Percentiles rank a stretch among this genome's conserved stretches.
Conservation (phyloP, 2,113 vertebrate species). For the Candoia aspera region DNA sequence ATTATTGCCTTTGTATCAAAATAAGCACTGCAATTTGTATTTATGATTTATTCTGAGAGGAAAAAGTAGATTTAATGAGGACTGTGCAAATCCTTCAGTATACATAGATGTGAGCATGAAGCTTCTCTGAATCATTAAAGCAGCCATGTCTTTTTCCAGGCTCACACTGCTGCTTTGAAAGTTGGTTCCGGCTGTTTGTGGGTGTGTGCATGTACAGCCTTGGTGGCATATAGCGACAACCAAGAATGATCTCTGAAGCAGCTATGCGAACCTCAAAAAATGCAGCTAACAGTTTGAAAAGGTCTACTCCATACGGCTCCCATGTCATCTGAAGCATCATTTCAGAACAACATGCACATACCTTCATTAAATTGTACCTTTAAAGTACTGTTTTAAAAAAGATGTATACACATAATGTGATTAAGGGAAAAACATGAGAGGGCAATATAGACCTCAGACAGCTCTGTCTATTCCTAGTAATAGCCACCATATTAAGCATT, state of each 20-base stretch:
- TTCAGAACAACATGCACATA: not conserved
- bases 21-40: not conserved
- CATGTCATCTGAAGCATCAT: not conserved
- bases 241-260: not conserved
- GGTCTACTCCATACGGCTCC: not conserved
- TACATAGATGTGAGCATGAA: not conserved
- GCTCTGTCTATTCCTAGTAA: not conserved
- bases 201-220: not conserved
- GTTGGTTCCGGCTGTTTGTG: not conserved
- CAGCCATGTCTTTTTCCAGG: not conserved
- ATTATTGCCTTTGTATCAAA: not conserved
- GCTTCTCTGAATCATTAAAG: not conserved
- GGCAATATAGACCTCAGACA: not conserved
- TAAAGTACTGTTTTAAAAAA: not conserved
- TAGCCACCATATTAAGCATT: not conserved
- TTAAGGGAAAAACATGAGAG: not conserved
- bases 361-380: not conserved
- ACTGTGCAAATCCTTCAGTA: not conserved
- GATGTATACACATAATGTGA: not conserved
- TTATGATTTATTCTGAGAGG: not conserved
- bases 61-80: not conserved
- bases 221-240: not conserved
- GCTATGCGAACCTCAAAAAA: not conserved
- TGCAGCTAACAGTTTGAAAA: not conserved
- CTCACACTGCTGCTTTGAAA: not conserved